Evolutionary conservation across 2,113 vertebrate species (phyloP).

Genomic region (Labeo rohita): DNA sequence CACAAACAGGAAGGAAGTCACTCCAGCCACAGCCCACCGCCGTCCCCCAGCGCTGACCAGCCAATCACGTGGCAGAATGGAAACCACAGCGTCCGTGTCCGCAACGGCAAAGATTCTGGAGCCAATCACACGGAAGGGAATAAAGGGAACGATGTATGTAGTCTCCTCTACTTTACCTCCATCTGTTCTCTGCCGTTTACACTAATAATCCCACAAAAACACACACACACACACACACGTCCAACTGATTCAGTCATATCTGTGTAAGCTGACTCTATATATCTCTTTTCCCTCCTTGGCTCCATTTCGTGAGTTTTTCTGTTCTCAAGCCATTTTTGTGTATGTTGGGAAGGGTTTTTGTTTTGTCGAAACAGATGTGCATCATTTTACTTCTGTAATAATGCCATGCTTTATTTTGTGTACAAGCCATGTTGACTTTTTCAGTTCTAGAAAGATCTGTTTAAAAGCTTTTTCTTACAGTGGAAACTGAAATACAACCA

Average conservation of each 20-base stretch:
- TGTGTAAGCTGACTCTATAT: constrained; percentile 40
- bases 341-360: constrained; percentile 43
- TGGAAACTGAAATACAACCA: neutral
- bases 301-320: constrained; percentile 58
- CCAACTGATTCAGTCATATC: constrained; percentile 45
- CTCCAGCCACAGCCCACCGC: constrained; percentile 80
- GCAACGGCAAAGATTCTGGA: constrained; percentile 85
- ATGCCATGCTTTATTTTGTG: constrained; percentile 24
- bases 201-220: constrained; percentile 62
- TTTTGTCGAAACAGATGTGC: constrained; percentile 25
- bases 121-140: constrained; percentile 73
- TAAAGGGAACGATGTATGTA: constrained; percentile 93
- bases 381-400: constrained; percentile 26
- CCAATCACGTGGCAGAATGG: constrained; percentile 88
- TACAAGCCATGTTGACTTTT: constrained; percentile 10
- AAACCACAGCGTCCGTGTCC: constrained; percentile 82
- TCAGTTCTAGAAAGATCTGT: neutral
- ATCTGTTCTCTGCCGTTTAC: constrained; percentile 39
- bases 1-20: constrained; percentile 79
- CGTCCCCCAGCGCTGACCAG: constrained; percentile 79
- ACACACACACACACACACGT: constrained; percentile 56
- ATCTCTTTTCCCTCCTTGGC: constrained; percentile 51
- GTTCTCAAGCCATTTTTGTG: constrained; percentile 42
- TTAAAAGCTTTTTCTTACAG: neutral
- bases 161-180: constrained; percentile 73